Evolutionary conservation across 37 sponge, comb jelly and placozoan genomes (phyloP), one percentile per base, ranked within the genome.

Genomic region (Petrosia ficiformis): DNA sequence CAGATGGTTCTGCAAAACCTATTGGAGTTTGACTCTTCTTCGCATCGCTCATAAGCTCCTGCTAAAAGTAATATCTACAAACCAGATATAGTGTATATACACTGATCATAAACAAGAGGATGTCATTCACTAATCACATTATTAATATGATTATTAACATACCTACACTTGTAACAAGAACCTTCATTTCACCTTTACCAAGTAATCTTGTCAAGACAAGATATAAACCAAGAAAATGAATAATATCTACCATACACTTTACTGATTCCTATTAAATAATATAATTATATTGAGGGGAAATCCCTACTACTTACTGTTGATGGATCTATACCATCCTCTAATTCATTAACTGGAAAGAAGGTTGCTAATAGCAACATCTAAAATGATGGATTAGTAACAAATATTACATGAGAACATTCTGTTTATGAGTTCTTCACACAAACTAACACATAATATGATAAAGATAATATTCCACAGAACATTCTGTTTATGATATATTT

Each of bases 341-440:
- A 70, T 34, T 83, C 84, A 57, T 44, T 70, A 25, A 82, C 57
- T n/a, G 96, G 96, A 64, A 92, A 95, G 44, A 92, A 78, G 10
- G 92, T 81, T 0, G 96, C 96, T 37, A 95, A 73, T 19, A 92
- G 41, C 56, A 95, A 33, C 89, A 95, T 88, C 96, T 95, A 65
- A 39, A 72, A 16, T 29, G n/a, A n/a, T n/a, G n/a, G n/a, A n/a
- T n/a, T n/a, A 43, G 44, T 22, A 40, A 63, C 28, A 40, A 1
- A 43, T 16, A 57, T 24, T 6, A 48, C 57, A n/a, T 32, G 54
- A 33, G 11, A 4, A 5, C 11, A 28, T 54, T 10, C 52, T 36
- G 36, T 14, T 34, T 8, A 36, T 24, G 41, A n/a, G n/a, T n/a
- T n/a, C n/a, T n/a, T n/a, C n/a, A n/a, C n/a, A n/a, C n/a, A n/a